A percentile compares a stretch with the other conserved stretches of the same genome.
These are phyloP conservation scores for Sinocyclocheilus anshuiensis DNA, from an alignment of 2,113 vertebrate species.

Conservation along the genomic window DNA sequence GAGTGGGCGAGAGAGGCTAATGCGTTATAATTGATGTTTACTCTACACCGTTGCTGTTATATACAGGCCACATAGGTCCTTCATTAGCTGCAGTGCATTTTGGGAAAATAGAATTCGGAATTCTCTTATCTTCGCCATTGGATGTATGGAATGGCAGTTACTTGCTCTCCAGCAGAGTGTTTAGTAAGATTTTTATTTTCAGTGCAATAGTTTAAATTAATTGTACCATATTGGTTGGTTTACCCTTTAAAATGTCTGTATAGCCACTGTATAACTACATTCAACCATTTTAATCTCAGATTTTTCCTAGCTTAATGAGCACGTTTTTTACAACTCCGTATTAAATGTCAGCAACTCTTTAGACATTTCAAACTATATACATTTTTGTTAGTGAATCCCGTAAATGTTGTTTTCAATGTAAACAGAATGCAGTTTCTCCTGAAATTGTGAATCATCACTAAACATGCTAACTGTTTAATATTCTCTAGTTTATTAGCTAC, in stretches of 20 bases:
- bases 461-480: too few species aligned
- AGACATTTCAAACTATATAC: too few species aligned
- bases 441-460: too few species aligned
- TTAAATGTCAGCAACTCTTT: too few species aligned
- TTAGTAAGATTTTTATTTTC: neutral
- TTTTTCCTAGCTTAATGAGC: too few species aligned
- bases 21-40: conserved; percentile 51
- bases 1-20: conserved; percentile 34
- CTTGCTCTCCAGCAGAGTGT: neutral
- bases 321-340: too few species aligned
- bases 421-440: too few species aligned
- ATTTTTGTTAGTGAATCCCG: too few species aligned
- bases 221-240: neutral
- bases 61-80: conserved; percentile 6
- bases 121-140: neutral
- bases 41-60: conserved; percentile 12
- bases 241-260: neutral
- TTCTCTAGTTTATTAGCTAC: too few species aligned
- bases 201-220: neutral
- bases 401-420: too few species aligned
- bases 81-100: conserved; percentile 11
- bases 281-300: too few species aligned
- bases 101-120: neutral
- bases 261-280: neutral
- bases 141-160: too few species aligned